Percentiles rank a stretch among this genome's conserved stretches.
Conservation (phyloP, 2,888 invertebrate species). For the Dasysyrphus tricinctus region DNA sequence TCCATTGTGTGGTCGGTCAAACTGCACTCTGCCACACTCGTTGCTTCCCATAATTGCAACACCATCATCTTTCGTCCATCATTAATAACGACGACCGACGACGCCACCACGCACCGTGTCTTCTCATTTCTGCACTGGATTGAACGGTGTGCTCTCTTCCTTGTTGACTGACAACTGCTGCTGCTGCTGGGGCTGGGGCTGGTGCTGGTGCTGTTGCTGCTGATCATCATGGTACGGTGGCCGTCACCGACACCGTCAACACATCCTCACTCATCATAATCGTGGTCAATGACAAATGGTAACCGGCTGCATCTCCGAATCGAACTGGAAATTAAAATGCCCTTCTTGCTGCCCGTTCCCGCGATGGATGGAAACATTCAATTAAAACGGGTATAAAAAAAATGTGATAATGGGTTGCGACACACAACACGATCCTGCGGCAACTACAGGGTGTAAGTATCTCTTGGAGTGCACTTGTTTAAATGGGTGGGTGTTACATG, state of each 20-base stretch:
- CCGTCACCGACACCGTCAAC: slow-evolving; percentile 73
- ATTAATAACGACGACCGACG: slow-evolving; percentile 65
- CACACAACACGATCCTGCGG: slow-evolving; percentile 70
- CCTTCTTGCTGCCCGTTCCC: neutral
- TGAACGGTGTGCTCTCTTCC: slow-evolving; percentile 35
- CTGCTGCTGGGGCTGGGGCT: slow-evolving; percentile 31
- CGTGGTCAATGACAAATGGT: slow-evolving; percentile 74
- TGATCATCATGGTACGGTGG: slow-evolving; percentile 66
- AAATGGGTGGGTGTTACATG: slow-evolving; percentile 68
- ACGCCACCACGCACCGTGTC: slow-evolving; percentile 66
- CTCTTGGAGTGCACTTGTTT: slow-evolving; percentile 63
- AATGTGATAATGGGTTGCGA: slow-evolving; percentile 74
- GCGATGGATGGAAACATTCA: slow-evolving; percentile 63
- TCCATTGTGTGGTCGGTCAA: slow-evolving; percentile 67
- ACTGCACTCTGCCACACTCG: slow-evolving; percentile 69
- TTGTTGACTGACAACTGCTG: slow-evolving; percentile 71
- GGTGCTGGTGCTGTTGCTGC: slow-evolving; percentile 9
- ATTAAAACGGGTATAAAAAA: slow-evolving; percentile 70
- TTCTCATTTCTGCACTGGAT: slow-evolving; percentile 21
- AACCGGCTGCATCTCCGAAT: slow-evolving; percentile 72
- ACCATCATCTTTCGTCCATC: slow-evolving; percentile 53
- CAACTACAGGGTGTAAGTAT: slow-evolving; percentile 78
- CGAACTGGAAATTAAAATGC: slow-evolving; percentile 64
- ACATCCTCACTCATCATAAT: slow-evolving; percentile 76
- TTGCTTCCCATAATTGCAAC: slow-evolving; percentile 72